Evolutionary conservation across 2,113 vertebrate genomes (phyloP).

Genomic region (Petaurus breviceps): DNA sequence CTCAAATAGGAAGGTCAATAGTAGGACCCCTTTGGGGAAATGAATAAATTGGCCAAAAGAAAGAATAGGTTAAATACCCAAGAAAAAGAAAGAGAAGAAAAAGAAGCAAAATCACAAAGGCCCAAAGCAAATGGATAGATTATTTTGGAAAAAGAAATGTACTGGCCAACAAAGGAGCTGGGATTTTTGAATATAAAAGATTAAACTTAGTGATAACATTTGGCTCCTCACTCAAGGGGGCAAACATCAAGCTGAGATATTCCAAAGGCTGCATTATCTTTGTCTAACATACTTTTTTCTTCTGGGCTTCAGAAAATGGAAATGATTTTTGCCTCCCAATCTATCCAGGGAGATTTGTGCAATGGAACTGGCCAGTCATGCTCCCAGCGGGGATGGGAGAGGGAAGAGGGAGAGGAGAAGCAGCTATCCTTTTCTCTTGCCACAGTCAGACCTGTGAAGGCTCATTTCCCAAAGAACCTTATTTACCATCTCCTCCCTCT

Average conservation of each 20-base stretch:
- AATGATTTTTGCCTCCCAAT: slow-evolving; percentile 50
- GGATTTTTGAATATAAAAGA: slow-evolving; percentile 81
- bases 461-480: background rate
- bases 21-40: slow-evolving; percentile 25
- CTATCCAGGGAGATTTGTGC: slow-evolving; percentile 31
- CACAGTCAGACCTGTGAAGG: background rate
- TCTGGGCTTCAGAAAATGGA: slow-evolving; percentile 72
- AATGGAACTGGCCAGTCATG: background rate
- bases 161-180: slow-evolving; percentile 73
- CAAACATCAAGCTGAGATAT: slow-evolving; percentile 81
- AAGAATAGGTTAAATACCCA: slow-evolving; percentile 30
- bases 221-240: slow-evolving; percentile 77
- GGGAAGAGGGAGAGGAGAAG: background rate
- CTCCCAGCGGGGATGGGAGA: background rate
- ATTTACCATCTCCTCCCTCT: background rate
- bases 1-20: background rate
- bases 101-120: slow-evolving; percentile 68
- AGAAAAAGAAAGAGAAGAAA: slow-evolving; percentile 15
- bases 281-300: slow-evolving; percentile 50
- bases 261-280: slow-evolving; percentile 79
- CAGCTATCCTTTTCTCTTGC: background rate
- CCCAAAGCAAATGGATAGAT: slow-evolving; percentile 72
- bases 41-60: slow-evolving; percentile 4
- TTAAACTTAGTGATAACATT: slow-evolving; percentile 84
- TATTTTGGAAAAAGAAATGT: slow-evolving; percentile 64